Percentiles rank a stretch among this genome's conserved stretches.
These are phyloP conservation scores for Heliconius erato DNA, from an alignment of 2,888 invertebrate genomes.

Conservation along the genomic window DNA sequence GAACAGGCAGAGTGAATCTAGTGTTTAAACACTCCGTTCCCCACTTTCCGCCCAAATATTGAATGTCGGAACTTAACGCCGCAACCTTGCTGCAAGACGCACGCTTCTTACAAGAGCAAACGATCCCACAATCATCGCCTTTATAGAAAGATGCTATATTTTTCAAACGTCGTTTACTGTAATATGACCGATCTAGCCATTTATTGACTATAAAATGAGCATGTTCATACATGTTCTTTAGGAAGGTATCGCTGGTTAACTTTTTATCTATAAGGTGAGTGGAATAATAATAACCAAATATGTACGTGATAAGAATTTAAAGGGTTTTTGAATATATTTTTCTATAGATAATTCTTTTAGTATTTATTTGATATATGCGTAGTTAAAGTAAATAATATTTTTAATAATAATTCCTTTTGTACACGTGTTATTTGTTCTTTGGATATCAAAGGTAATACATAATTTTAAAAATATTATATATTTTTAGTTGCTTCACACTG, in stretches of 20 bases:
- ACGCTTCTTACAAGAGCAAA: background rate
- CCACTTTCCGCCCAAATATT: background rate
- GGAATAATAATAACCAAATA: conserved; percentile 25
- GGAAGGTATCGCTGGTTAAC: background rate
- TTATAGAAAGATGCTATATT: too few species aligned
- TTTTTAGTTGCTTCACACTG: too few species aligned
- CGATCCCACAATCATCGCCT: background rate
- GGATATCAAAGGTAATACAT: too few species aligned
- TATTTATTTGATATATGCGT: background rate
- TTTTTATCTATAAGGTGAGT: conserved; percentile 4
- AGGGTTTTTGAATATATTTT: background rate
- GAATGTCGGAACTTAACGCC: background rate
- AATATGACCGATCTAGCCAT: background rate
- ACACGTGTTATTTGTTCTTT: background rate
- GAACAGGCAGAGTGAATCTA: too few species aligned
- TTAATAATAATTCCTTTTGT: background rate
- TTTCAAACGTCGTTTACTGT: background rate
- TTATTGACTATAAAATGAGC: background rate
- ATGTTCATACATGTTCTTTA: conserved; percentile 10
- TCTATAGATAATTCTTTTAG: background rate
- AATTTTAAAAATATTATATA: too few species aligned
- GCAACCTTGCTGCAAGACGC: background rate
- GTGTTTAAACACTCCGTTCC: too few species aligned
- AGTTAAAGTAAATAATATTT: background rate
- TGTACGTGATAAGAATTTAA: conserved; percentile 11